A percentile compares a stretch with the other conserved stretches of the same genome.
Conservation (phyloP, 2,797 vertebrate species). For the Lophius americanus region DNA sequence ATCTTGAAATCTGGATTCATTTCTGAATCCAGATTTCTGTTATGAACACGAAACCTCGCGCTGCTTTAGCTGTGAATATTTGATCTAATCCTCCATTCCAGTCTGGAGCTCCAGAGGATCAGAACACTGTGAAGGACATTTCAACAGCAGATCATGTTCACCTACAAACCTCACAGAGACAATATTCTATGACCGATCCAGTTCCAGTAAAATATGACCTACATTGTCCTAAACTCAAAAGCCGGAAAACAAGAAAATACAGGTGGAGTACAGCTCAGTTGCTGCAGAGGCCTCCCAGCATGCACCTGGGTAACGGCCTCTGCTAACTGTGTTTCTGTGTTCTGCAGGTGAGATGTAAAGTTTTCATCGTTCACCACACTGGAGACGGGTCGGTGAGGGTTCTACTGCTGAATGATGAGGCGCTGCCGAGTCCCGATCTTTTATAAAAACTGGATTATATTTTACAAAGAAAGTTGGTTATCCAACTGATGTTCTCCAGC, state of each 20-base stretch:
- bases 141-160: constrained; percentile 14
- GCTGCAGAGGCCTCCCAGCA: background rate
- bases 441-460: too few relatives aligned
- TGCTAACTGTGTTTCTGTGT: background rate
- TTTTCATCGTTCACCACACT: too few relatives aligned
- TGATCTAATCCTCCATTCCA: constrained; percentile 26
- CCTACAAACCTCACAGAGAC: constrained; percentile 10
- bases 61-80: constrained; percentile 36
- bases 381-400: too few relatives aligned
- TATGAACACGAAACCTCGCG: too few relatives aligned
- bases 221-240: constrained; percentile 17
- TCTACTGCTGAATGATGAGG: too few relatives aligned
- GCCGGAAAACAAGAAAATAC: constrained; percentile 16
- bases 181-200: constrained; percentile 16
- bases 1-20: too few relatives aligned
- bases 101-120: constrained; percentile 46
- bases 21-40: too few relatives aligned
- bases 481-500: too few relatives aligned
- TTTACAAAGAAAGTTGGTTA: too few relatives aligned
- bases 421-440: too few relatives aligned
- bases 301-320: background rate
- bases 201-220: constrained; percentile 21
- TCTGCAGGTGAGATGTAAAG: background rate
- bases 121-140: constrained; percentile 37
- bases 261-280: too few relatives aligned